A percentile compares a stretch with the other conserved stretches of the same genome.
These are phyloP conservation scores for Dufourea novaeangliae DNA, from an alignment of 1,140 invertebrate genomes.

Conservation along the genomic window DNA sequence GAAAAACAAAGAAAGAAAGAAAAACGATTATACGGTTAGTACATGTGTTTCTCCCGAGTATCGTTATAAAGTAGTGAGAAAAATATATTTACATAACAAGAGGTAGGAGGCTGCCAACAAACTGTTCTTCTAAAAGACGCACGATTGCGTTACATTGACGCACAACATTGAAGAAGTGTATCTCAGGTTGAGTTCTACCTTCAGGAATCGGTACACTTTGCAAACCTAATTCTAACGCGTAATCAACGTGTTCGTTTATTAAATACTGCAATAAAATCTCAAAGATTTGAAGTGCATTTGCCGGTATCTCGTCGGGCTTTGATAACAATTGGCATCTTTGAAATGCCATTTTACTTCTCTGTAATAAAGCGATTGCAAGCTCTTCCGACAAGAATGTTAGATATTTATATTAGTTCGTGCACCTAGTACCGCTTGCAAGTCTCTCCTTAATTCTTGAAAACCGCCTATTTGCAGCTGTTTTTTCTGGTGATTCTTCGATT, in stretches of 20 bases:
- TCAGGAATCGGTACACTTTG: constrained; percentile 96
- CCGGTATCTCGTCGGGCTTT: constrained; percentile 88
- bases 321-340: constrained; percentile 94
- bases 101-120: constrained; percentile 93
- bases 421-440: constrained; percentile 96
- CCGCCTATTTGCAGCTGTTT: constrained; percentile 91
- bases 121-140: constrained; percentile 97
- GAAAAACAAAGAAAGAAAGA: too few relatives aligned
- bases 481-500: constrained; percentile 97
- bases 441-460: constrained; percentile 95
- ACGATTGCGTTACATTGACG: constrained; percentile 97
- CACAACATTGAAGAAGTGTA: constrained; percentile 97
- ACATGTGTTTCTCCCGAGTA: not conserved
- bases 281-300: constrained; percentile 92
- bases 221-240: constrained; percentile 96
- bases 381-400: constrained; percentile 98
- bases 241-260: constrained; percentile 96
- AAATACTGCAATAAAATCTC: constrained; percentile 94
- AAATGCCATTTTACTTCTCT: constrained; percentile 95
- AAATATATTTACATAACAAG: constrained; percentile 88
- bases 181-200: constrained; percentile 89
- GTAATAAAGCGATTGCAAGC: constrained; percentile 95
- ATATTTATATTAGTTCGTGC: constrained; percentile 96
- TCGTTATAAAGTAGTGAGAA: constrained; percentile 23
- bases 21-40: constrained; percentile 12